A percentile compares a stretch with the other conserved stretches of the same genome.
These are phyloP conservation scores for Malurus splendens DNA, from an alignment of 2,797 vertebrate species.

Conservation along the genomic window DNA sequence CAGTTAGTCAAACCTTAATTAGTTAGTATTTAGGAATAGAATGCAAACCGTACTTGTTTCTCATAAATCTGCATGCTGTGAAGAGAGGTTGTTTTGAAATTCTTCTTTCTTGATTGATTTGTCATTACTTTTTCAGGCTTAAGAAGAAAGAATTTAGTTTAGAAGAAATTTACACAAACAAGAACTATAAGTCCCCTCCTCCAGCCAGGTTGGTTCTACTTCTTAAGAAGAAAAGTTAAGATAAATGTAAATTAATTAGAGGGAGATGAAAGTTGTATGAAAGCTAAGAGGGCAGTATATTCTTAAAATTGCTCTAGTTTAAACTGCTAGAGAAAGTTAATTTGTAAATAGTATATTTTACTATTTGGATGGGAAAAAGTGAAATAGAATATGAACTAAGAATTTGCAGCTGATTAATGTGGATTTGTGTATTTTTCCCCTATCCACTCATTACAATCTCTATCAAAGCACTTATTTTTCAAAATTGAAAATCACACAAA, in stretches of 20 bases:
- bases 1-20: background rate
- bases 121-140: slow-evolving; percentile 73
- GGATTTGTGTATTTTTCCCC: background rate
- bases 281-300: background rate
- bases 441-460: background rate
- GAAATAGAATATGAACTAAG: background rate
- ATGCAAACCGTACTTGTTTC: background rate
- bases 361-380: background rate
- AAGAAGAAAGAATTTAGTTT: slow-evolving; percentile 96
- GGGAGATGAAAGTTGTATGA: background rate
- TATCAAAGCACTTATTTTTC: background rate
- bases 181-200: slow-evolving; percentile 92
- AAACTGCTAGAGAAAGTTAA: background rate
- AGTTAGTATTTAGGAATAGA: background rate
- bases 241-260: background rate
- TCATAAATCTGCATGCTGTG: background rate
- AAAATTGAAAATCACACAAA: too few species aligned
- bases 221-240: background rate
- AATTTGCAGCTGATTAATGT: background rate
- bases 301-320: background rate
- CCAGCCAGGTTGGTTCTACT: slow-evolving; percentile 79
- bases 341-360: background rate
- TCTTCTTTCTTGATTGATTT: background rate
- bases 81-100: background rate
- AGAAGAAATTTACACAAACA: slow-evolving; percentile 97